Evolutionary conservation across 2,113 vertebrate species (phyloP).

Genomic region (Hippolais icterina): DNA sequence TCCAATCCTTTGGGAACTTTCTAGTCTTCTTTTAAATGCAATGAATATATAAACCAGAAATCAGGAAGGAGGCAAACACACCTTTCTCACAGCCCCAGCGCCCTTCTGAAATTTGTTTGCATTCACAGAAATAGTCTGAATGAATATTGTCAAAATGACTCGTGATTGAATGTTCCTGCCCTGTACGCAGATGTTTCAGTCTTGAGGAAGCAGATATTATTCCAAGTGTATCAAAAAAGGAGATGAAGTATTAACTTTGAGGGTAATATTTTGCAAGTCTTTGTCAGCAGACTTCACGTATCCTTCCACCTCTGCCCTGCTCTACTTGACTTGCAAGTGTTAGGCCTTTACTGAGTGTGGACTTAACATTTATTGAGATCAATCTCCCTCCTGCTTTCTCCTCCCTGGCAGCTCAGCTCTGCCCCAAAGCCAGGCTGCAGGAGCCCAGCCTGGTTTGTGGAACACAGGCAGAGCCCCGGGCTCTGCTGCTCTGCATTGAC

Average conservation of each 20-base stretch:
- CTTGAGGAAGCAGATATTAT: not conserved
- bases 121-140: not conserved
- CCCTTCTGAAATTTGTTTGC: not conserved
- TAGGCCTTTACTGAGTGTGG: conserved; percentile 51
- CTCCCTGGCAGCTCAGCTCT: conserved; percentile 60
- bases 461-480: not conserved
- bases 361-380: conserved; percentile 61
- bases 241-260: not conserved
- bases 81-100: not conserved
- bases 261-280: not conserved
- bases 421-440: conserved; percentile 24
- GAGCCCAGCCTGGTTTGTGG: conserved; percentile 22
- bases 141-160: not conserved
- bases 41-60: not conserved
- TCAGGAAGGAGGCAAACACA: not conserved
- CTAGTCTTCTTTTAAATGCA: not conserved
- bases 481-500: conserved; percentile 23
- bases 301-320: conserved; percentile 20
- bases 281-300: not conserved
- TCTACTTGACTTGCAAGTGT: conserved; percentile 68
- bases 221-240: not conserved
- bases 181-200: not conserved
- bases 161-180: not conserved
- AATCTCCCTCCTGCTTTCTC: conserved; percentile 61
- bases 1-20: not conserved